Evolutionary conservation across 2,797 vertebrate genomes (phyloP).

Genomic region (Rousettus madagascariensis): DNA sequence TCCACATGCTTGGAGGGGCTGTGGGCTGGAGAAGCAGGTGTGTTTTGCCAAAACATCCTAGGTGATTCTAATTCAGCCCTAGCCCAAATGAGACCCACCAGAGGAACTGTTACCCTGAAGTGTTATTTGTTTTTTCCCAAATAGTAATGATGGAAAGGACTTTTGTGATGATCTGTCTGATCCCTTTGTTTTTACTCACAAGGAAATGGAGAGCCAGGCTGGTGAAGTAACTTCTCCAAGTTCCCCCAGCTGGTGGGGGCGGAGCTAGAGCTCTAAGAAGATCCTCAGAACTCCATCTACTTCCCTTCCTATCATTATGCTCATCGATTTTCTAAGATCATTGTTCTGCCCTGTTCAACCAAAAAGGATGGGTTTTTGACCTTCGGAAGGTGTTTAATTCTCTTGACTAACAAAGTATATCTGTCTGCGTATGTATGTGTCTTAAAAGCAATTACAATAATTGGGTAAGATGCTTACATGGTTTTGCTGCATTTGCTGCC

Average conservation of each 20-base stretch:
- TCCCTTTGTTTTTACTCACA: not conserved
- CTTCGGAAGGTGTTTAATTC: slow-evolving; percentile 51
- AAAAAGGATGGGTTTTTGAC: slow-evolving; percentile 15
- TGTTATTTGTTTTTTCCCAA: not conserved
- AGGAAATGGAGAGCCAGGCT: not conserved
- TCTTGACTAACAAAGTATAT: not conserved
- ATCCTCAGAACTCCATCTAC: not conserved
- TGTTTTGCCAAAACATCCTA: too few species aligned
- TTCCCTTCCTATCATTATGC: too few species aligned
- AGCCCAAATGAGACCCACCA: not conserved
- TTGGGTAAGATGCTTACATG: not conserved
- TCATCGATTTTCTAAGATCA: not conserved
- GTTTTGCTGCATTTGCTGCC: not conserved
- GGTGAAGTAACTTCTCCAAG: not conserved
- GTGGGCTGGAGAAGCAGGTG: not conserved
- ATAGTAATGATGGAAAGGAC: not conserved
- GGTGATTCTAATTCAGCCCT: not conserved
- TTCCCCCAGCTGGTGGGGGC: not conserved
- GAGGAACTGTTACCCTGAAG: not conserved
- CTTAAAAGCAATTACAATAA: slow-evolving; percentile 26
- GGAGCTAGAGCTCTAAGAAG: not conserved
- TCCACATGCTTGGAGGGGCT: not conserved
- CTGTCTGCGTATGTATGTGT: not conserved
- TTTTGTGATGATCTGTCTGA: not conserved
- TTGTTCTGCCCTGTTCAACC: not conserved